These are phyloP conservation scores for Catharus fuscescens DNA, from an alignment of 2,113 vertebrate genomes.

Conservation along the genomic window DNA sequence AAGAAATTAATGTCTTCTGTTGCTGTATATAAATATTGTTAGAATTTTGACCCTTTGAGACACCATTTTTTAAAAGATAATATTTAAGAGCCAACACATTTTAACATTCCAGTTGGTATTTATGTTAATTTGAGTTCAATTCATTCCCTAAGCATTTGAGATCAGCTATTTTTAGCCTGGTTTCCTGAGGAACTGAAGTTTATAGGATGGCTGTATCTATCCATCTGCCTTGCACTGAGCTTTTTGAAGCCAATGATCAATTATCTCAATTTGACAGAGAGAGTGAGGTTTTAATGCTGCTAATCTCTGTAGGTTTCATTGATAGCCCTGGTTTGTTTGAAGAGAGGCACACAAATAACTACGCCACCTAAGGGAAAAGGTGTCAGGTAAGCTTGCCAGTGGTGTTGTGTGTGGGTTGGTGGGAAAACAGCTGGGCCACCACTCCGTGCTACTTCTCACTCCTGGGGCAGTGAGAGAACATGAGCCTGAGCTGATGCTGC, in stretches of 20 bases:
- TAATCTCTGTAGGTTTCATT: neutral
- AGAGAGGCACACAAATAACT: neutral
- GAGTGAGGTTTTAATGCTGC: neutral
- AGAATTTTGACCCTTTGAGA: slow-evolving; percentile 2
- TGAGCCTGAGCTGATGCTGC: neutral
- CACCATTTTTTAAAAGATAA: neutral
- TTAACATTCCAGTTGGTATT: slow-evolving; percentile 48
- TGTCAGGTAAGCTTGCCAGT: neutral
- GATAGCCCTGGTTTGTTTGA: neutral
- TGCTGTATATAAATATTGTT: neutral
- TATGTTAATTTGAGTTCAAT: slow-evolving; percentile 54
- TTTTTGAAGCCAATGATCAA: neutral
- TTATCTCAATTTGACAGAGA: neutral
- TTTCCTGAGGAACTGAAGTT: slow-evolving; percentile 62
- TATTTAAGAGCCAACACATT: neutral
- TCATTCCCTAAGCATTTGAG: slow-evolving; percentile 16
- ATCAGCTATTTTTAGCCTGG: slow-evolving; percentile 46
- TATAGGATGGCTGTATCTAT: slow-evolving; percentile 22
- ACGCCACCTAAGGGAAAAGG: neutral
- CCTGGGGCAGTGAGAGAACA: neutral
- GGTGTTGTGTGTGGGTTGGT: neutral
- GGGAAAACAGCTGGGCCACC: neutral
- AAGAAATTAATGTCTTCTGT: neutral
- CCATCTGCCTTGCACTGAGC: slow-evolving; percentile 34
- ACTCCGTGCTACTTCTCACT: neutral